Percentiles rank a stretch among this genome's conserved stretches.
Conservation (phyloP, 2,113 vertebrate genomes). For the Sarotherodon lohbergeri region DNA sequence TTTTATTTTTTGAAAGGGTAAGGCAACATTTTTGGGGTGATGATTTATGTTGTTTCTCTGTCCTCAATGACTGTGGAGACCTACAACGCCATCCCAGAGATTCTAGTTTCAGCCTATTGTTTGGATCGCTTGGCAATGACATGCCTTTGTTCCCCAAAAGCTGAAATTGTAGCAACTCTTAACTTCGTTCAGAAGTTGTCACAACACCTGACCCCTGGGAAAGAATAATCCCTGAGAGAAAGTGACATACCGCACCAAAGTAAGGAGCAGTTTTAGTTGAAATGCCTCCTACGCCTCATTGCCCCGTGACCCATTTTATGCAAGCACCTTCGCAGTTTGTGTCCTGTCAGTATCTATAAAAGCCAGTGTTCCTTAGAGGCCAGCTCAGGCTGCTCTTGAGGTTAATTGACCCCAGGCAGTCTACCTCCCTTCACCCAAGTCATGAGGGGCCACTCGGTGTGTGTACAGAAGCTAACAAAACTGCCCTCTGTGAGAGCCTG, state of each 20-base stretch:
- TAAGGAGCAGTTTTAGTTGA: not conserved
- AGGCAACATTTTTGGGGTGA: slow-evolving; percentile 36
- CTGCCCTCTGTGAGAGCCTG: not conserved
- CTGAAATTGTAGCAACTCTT: not conserved
- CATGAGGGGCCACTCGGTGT: not conserved
- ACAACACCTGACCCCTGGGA: not conserved
- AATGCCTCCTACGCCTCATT: slow-evolving; percentile 22
- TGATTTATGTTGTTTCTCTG: slow-evolving; percentile 67
- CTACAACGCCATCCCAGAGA: not conserved
- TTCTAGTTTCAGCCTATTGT: slow-evolving; percentile 34
- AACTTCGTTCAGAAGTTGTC: not conserved
- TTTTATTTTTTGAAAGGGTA: slow-evolving; percentile 42
- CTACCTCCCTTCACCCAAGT: slow-evolving; percentile 10
- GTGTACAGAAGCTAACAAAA: not conserved
- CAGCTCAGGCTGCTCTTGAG: slow-evolving; percentile 1
- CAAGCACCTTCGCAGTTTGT: not conserved
- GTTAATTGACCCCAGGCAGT: slow-evolving; percentile 55
- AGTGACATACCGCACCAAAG: not conserved
- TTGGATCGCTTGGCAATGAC: not conserved
- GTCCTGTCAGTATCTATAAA: slow-evolving; percentile 53
- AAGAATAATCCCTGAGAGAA: not conserved
- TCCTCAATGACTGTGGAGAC: slow-evolving; percentile 23
- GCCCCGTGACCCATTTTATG: slow-evolving; percentile 44
- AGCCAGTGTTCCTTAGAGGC: slow-evolving; percentile 36
- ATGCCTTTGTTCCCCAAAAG: slow-evolving; percentile 29